Base-by-base conservation (phyloP, 1,140 invertebrate species). In the Tetraneura akinire region DNA sequence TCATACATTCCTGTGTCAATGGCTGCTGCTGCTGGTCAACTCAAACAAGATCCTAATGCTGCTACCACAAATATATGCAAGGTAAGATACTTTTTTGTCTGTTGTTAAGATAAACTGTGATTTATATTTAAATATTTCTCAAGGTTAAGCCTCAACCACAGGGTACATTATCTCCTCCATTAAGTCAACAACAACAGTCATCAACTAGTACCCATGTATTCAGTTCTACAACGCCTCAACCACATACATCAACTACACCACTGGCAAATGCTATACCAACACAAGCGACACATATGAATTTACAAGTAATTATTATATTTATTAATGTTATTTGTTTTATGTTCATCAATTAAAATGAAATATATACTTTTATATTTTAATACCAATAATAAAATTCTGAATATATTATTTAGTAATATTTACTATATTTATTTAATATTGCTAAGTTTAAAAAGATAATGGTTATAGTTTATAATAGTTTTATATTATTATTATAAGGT, bases 121-220 rank as follows among this genome's bases (percentile, higher is more conserved):
- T 78, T 78, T 62, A 78, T 78, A 57, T 62, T 55, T 78, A 47
- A 42, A 78, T 78, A 78, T 78, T 78, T 78, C 74, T 78, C 14
- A 78, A 78, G 74, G 74, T 78, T 62, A 78, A 78, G 60, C 74
- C 74, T 78, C 74, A 78, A 78, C 74, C 74, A 55, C 74, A 78
- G 74, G 74, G 74, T 78, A 78, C 74, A 45, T 26, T 78, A 26
- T 78, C 74, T 3, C 74, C 74, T 37, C 74, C 74, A 47, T 47
- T 78, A 37, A 78, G 55, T 47, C 74, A 78, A 62, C 74, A 78
- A 57, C 74, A 78, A 21, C 74, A 78, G 23, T 62, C 37, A 8
- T 62, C 74, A 13, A 45, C 74, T 29, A 78, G 74, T 60, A 78
- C 74, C 13, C 74, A 78, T 62, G 74, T 57, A 0, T 78, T 78